Evolutionary conservation across 2,113 vertebrate genomes (phyloP).

Genomic region (Hydrolagus affinis): DNA sequence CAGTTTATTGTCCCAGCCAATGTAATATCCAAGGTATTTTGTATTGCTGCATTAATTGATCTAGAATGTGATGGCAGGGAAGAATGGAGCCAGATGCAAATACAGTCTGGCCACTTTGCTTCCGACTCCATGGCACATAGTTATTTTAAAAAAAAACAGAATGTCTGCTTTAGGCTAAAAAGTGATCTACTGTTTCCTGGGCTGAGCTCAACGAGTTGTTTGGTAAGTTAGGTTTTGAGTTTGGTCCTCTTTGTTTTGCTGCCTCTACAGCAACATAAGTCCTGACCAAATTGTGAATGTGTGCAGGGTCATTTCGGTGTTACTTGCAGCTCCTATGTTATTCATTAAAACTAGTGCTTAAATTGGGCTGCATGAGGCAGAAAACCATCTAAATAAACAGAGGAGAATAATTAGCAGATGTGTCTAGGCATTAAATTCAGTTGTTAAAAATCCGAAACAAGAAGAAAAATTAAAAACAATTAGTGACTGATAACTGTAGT

Average conservation of each 20-base stretch:
- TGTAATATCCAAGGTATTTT: slow-evolving; percentile 89
- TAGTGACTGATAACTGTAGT: not conserved
- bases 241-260: not conserved
- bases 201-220: not conserved
- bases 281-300: not conserved
- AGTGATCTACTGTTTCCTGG: not conserved
- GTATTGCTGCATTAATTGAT: slow-evolving; percentile 90
- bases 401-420: not conserved
- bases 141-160: slow-evolving; percentile 9
- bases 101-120: slow-evolving; percentile 24
- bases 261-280: not conserved
- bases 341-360: not conserved
- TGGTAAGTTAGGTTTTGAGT: slow-evolving; percentile 1
- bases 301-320: too few relatives aligned
- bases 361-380: not conserved
- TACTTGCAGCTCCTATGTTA: not conserved
- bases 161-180: not conserved
- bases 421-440: not conserved
- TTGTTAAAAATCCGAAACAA: not conserved
- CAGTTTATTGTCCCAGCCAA: slow-evolving; percentile 80
- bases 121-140: not conserved
- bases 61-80: slow-evolving; percentile 42
- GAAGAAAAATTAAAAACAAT: not conserved
- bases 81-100: slow-evolving; percentile 25
- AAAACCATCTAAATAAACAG: not conserved